These are phyloP conservation scores for Geophilus truncorum DNA, from an alignment of 2,888 invertebrate genomes.

Conservation along the genomic window DNA sequence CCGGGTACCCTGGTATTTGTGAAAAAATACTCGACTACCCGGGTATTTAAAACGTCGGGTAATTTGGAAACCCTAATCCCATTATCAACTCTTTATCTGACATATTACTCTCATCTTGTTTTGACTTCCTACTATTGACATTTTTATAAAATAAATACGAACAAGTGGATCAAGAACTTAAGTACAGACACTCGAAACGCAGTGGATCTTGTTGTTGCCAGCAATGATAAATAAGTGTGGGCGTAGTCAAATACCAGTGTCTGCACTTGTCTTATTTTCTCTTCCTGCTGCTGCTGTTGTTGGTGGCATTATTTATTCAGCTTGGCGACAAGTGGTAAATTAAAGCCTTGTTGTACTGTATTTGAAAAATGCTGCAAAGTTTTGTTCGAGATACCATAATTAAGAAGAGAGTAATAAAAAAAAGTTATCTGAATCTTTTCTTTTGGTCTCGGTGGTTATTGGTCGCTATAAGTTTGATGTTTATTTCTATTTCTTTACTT, in stretches of 20 bases:
- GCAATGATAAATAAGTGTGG: background rate
- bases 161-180: background rate
- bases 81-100: too few relatives aligned
- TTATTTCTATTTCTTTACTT: background rate
- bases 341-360: too few relatives aligned
- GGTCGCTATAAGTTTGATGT: constrained; percentile 4
- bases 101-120: too few relatives aligned
- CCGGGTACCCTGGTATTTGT: too few relatives aligned
- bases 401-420: too few relatives aligned
- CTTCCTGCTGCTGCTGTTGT: background rate
- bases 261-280: too few relatives aligned
- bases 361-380: background rate
- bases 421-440: too few relatives aligned
- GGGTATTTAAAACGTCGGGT: too few relatives aligned
- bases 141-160: too few relatives aligned
- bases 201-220: background rate
- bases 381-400: background rate
- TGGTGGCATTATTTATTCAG: background rate
- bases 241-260: background rate
- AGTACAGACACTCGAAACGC: background rate
- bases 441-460: background rate
- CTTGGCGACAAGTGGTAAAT: background rate
- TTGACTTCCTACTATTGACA: too few relatives aligned
- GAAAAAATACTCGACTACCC: too few relatives aligned
- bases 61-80: too few relatives aligned